Percentiles rank a stretch among this genome's conserved stretches.
Evolutionary conservation across 1,140 invertebrate genomes (phyloP).

Genomic region (Micrasema minimum): DNA sequence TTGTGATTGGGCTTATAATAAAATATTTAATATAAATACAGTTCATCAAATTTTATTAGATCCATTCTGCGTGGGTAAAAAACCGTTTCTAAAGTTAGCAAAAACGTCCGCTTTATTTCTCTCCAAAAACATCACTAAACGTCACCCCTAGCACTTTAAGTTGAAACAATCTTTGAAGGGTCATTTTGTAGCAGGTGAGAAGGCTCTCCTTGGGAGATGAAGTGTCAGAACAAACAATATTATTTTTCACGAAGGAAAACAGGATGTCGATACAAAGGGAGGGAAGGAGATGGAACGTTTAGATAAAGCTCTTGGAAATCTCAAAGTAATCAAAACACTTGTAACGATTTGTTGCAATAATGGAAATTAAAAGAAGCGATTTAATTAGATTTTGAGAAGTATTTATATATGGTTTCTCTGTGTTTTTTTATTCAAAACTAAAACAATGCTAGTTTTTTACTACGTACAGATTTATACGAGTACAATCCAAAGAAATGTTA

Average conservation of each 20-base stretch:
- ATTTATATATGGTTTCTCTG: too few species aligned
- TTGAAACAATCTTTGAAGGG: constrained; percentile 51
- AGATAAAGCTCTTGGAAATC: constrained; percentile 44
- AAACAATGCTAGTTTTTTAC: too few species aligned
- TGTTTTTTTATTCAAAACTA: too few species aligned
- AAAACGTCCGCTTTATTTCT: not conserved
- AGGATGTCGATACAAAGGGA: constrained; percentile 49
- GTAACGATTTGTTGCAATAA: constrained; percentile 38
- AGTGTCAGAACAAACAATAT: constrained; percentile 53
- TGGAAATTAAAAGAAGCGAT: constrained; percentile 6
- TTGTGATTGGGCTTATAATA: too few species aligned
- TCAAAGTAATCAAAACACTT: constrained; percentile 47
- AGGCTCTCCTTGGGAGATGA: constrained; percentile 45
- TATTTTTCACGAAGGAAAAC: constrained; percentile 51
- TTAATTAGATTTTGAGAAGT: not conserved
- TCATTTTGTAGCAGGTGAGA: constrained; percentile 49
- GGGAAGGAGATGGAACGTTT: constrained; percentile 41
- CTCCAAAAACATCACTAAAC: constrained; percentile 40
- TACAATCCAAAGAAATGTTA: too few species aligned
- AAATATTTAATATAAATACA: too few species aligned
- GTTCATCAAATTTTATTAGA: too few species aligned
- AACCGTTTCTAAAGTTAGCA: too few species aligned
- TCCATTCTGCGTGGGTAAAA: too few species aligned
- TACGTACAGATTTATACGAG: too few species aligned
- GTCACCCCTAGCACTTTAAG: constrained; percentile 46